These are phyloP conservation scores for Anas capensis DNA, from an alignment of 2,797 vertebrate genomes.

Conservation along the genomic window DNA sequence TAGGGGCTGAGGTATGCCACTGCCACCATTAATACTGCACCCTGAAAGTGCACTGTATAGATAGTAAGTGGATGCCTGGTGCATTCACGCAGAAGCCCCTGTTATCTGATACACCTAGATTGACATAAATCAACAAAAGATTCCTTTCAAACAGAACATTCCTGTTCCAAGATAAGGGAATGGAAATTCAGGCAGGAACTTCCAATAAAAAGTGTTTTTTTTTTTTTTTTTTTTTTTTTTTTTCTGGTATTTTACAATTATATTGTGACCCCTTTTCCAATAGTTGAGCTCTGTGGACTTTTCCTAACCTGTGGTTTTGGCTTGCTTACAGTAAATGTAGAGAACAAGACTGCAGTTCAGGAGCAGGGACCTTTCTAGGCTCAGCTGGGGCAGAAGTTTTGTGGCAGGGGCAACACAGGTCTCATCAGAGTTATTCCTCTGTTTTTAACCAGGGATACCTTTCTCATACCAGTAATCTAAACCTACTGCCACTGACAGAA, in stretches of 20 bases:
- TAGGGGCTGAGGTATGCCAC: background rate
- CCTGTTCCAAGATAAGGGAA: background rate
- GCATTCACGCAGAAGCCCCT: background rate
- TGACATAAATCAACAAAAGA: background rate
- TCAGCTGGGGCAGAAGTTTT: background rate
- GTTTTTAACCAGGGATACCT: constrained; percentile 24
- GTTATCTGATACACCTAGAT: background rate
- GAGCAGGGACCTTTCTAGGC: background rate
- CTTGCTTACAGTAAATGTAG: background rate
- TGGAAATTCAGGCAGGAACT: background rate
- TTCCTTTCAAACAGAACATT: background rate
- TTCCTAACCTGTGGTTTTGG: background rate
- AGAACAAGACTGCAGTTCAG: background rate
- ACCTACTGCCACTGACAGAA: background rate
- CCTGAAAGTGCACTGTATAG: background rate
- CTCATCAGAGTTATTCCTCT: background rate
- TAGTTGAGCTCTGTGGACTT: background rate
- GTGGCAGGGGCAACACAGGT: background rate
- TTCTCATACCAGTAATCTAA: constrained; percentile 13
- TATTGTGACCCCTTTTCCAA: background rate
- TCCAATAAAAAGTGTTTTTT: background rate
- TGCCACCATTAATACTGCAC: background rate
- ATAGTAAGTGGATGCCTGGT: background rate
- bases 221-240: background rate
- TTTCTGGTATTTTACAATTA: background rate